Evolutionary conservation across 1,140 invertebrate species (phyloP), one percentile per base, ranked within the genome.

Genomic region (Drosophila arizonae): DNA sequence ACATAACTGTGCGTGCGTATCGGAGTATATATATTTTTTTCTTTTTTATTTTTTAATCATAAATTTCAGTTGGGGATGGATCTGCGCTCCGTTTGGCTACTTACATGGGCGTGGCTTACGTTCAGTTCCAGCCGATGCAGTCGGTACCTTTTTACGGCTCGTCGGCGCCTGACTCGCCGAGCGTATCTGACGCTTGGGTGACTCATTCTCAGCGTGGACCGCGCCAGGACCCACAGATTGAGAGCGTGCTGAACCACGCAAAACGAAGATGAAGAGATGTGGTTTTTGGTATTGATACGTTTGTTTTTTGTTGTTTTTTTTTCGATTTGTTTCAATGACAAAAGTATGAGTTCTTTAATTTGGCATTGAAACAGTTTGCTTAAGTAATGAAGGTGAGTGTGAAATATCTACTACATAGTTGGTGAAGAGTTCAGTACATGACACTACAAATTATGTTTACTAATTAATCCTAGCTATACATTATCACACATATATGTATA

Each of bases 111-210:
- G 93, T 41, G 93, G 92, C 91, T 93, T 93, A 92, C 92, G 92
- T 61, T 91, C 90, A 73, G 76, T 78, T 82, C 87, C 77, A 68
- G 74, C 71, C 65, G 81, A 76, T 58, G 74, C 61, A 45, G 64
- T 79, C 46, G 88, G 87, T 60, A 84, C 77, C 76, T 89, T 92
- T 87, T 91, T 92, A 58, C 92, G 92, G 67, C 90, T 91, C 17
- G 93, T 92, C 75, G 93, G 93, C 65, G 93, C 93, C 63, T 91
- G 92, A 77, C 91, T 94, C 74, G 93, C 94, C 64, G 93, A 95
- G 92, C 92, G 94, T 33, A 95, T 94, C 72, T 95, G 95, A 66
- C 95, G 94, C 81, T 96, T 96, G 26, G 96, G 96, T 91, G 94
- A 95, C 77, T 95, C 94, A 73, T 81, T 92, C 77, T 90, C 88